Evolutionary conservation across 2,797 vertebrate species (phyloP), one percentile per base, ranked within the genome.

Genomic region (Centroberyx gerrardi): DNA sequence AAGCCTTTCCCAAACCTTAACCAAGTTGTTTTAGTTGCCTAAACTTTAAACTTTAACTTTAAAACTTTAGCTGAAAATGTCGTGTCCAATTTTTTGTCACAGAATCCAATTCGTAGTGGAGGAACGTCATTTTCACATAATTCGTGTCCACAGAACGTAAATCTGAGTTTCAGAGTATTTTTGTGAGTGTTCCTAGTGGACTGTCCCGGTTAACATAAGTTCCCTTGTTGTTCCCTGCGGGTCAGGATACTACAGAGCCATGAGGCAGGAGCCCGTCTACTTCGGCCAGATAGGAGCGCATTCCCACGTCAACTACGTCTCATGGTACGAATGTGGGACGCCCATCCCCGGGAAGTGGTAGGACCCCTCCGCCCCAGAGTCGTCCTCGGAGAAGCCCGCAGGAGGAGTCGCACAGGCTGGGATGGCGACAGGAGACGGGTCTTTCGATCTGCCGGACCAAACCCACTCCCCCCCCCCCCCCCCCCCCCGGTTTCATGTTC

Each of bases 341-440:
- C 96, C 98, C 0, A 98, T 99, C 68, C 98, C 98, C 1, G 98
- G 98, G 31, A 98, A 99, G 85, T 99, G 98, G 98, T 99, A 96
- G 92, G 72, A 46, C 18, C 33, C 22, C 54, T 13, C 0, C 1
- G 8, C 27, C 27, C 46, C 22, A 1, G 59, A 38, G 64, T 15
- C 0, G 42, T 66, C 68, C 18, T 28, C 5, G 2, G 55, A 71
- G 61, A 69, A 54, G 48, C 72, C 51, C 8, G 7, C 58, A 77
- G 72, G 53, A 61, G 36, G 14, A 13, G 51, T 81, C 62, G 58
- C 53, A 71, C 79, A 33, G 79, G 75, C 68, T 82, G 66, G 79
- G 81, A 74, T 2, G 62, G 82, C 36, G 67, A 76, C 72, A 82
- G 4, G 38, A n/a, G 40, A 55, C 36, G 76, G 66, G 36, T 65